Conservation (phyloP, 37 sponge, comb jelly and placozoan genomes). For the Crambe crambe region DNA sequence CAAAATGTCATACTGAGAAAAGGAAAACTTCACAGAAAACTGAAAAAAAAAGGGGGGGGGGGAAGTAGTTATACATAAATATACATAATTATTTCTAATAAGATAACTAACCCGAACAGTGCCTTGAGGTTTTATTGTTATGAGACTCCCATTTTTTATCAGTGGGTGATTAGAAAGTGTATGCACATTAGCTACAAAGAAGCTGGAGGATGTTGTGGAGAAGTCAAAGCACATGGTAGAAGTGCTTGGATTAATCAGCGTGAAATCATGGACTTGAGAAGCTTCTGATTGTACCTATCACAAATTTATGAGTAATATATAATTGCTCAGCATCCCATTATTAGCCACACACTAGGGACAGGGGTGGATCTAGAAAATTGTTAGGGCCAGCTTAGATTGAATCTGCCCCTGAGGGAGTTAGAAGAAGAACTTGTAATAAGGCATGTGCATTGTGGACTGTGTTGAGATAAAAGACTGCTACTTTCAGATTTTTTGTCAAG, state of each 20-base stretch:
- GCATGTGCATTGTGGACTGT: too few relatives aligned
- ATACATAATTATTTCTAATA: background rate
- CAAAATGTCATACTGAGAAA: slow-evolving; percentile 7
- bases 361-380: too few relatives aligned
- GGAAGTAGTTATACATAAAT: background rate
- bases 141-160: background rate
- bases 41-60: background rate
- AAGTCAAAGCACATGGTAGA: slow-evolving; percentile 16
- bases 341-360: background rate
- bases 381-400: too few relatives aligned
- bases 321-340: background rate
- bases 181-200: slow-evolving; percentile 5
- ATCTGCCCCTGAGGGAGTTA: too few relatives aligned
- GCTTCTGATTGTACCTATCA: background rate
- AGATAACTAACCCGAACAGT: background rate
- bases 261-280: slow-evolving; percentile 19
- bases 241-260: slow-evolving; percentile 26
- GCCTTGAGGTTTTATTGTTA: background rate
- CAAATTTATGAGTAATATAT: background rate
- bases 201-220: slow-evolving; percentile 6
- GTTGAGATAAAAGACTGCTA: too few relatives aligned
- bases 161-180: background rate
- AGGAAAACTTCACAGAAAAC: slow-evolving; percentile 13
- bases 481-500: too few relatives aligned
- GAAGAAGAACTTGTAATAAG: too few relatives aligned